Conservation (phyloP, 2,113 vertebrate genomes). For the Hydropotes inermis region DNA sequence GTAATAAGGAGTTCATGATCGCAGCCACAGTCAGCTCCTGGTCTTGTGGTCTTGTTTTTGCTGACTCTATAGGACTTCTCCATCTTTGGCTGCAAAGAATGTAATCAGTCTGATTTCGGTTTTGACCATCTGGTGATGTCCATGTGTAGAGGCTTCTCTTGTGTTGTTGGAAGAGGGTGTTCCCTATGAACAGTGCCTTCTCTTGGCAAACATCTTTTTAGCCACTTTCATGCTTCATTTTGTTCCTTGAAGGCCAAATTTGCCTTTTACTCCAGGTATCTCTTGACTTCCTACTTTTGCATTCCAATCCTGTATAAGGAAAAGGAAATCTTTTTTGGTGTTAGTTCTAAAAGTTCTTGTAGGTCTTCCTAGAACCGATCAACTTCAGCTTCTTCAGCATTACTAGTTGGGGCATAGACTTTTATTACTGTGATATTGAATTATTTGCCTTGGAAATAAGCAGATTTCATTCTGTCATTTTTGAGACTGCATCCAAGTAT, state of each 20-base stretch:
- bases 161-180: not conserved
- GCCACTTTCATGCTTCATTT: not conserved
- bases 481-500: not conserved
- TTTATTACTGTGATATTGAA: not conserved
- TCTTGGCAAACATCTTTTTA: not conserved
- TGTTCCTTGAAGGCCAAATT: not conserved
- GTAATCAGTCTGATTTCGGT: not conserved
- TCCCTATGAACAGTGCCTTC: not conserved
- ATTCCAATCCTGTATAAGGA: not conserved
- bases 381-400: not conserved
- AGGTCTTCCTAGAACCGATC: not conserved
- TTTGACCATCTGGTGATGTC: not conserved
- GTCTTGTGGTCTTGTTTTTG: fast-evolving
- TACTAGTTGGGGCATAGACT: not conserved
- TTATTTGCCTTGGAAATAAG: not conserved
- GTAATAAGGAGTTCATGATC: not conserved
- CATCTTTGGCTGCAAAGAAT: not conserved
- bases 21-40: fast-evolving
- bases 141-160: not conserved
- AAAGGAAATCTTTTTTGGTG: not conserved
- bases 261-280: not conserved
- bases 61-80: not conserved
- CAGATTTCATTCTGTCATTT: not conserved
- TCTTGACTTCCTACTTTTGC: not conserved
- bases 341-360: not conserved